Evolutionary conservation across 1,140 invertebrate genomes (phyloP).

Genomic region (Cydia fagiglandana): DNA sequence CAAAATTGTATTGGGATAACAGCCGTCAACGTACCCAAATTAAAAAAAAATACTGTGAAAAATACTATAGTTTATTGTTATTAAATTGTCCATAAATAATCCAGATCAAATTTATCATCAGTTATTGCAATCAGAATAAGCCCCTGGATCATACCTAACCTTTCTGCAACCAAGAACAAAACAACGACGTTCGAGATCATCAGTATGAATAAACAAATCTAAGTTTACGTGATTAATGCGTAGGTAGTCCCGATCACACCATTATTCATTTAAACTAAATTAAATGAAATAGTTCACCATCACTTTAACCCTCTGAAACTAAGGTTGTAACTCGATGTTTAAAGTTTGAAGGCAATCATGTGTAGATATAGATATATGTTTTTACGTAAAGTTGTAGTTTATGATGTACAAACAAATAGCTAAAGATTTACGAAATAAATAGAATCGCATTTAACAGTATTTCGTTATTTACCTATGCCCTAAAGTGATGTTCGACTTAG

Average conservation of each 20-base stretch:
- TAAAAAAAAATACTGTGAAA: too few relatives aligned
- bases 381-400: constrained; percentile 74
- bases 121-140: too few relatives aligned
- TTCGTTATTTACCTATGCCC: neutral
- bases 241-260: neutral
- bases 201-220: too few relatives aligned
- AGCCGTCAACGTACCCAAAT: too few relatives aligned
- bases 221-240: too few relatives aligned
- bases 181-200: too few relatives aligned
- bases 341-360: constrained; percentile 66
- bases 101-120: too few relatives aligned
- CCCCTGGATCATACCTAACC: too few relatives aligned
- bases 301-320: constrained; percentile 65
- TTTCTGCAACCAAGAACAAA: too few relatives aligned
- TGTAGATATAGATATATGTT: constrained; percentile 71
- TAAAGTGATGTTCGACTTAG: neutral
- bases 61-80: too few relatives aligned
- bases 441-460: constrained; percentile 46
- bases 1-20: too few relatives aligned
- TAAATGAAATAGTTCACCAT: neutral
- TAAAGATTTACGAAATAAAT: constrained; percentile 71
- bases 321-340: constrained; percentile 76
- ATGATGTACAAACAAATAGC: constrained; percentile 73
- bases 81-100: too few relatives aligned
- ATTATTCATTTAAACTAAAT: neutral